Evolutionary conservation across 2,797 vertebrate genomes (phyloP).

Genomic region (Alouatta caraya): DNA sequence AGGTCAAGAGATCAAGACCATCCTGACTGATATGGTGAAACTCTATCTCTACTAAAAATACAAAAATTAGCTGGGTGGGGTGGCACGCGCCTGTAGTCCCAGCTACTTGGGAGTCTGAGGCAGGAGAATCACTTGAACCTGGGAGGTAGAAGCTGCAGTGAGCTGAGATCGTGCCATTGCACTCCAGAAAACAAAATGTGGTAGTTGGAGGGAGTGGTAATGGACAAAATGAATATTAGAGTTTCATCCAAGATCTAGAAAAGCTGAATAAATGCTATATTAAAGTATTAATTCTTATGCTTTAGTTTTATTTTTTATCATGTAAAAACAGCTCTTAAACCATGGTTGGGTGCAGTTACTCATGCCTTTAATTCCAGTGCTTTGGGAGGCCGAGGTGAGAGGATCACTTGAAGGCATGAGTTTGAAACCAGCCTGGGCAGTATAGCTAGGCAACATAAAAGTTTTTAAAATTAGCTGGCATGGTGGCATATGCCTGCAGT

Average conservation of each 20-base stretch:
- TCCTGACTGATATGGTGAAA: too few species aligned
- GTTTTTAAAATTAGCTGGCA: neutral
- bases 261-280: slow-evolving; percentile 18
- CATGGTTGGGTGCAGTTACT: neutral
- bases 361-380: neutral
- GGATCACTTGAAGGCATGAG: neutral
- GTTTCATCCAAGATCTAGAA: neutral
- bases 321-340: slow-evolving; percentile 18
- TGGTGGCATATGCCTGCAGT: neutral
- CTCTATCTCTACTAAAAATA: too few species aligned
- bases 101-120: too few species aligned
- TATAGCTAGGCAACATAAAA: neutral
- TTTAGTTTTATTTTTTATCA: slow-evolving; percentile 19
- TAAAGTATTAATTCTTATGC: neutral
- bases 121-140: too few species aligned
- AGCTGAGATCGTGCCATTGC: too few species aligned
- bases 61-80: too few species aligned
- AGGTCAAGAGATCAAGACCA: too few species aligned
- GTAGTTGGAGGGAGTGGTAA: neutral
- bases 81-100: too few species aligned
- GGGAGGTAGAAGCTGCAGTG: too few species aligned
- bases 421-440: neutral
- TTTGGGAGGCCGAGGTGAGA: neutral
- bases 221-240: neutral
- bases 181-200: neutral